Evolutionary conservation across 2,888 invertebrate genomes (phyloP).

Genomic region (Drosophila mettleri): DNA sequence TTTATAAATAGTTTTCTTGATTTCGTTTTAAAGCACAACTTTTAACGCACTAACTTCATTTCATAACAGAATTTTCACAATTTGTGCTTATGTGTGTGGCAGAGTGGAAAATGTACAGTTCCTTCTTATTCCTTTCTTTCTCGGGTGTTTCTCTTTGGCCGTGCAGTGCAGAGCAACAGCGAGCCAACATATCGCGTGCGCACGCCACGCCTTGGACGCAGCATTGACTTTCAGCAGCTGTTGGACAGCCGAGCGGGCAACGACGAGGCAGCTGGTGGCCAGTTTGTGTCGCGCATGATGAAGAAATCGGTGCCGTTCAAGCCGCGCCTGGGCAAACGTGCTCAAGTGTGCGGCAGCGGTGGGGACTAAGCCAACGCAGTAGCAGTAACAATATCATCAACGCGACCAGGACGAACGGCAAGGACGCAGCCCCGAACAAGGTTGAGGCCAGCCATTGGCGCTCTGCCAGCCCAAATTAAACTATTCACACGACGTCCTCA

Average conservation of each 20-base stretch:
- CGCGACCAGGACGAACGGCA: slow-evolving; percentile 28
- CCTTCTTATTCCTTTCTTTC: slow-evolving; percentile 27
- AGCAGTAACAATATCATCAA: slow-evolving; percentile 34
- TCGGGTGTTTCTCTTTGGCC: not conserved
- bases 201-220: slow-evolving; percentile 86
- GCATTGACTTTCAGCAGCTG: slow-evolving; percentile 82
- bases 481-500: slow-evolving; percentile 42
- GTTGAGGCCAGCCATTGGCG: slow-evolving; percentile 72
- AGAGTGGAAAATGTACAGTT: not conserved
- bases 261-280: slow-evolving; percentile 76
- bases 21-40: not conserved
- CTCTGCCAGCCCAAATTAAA: slow-evolving; percentile 52
- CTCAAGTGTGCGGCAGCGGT: slow-evolving; percentile 73
- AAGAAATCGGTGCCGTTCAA: slow-evolving; percentile 85
- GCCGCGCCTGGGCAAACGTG: slow-evolving; percentile 85
- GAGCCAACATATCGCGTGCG: slow-evolving; percentile 81
- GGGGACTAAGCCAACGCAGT: slow-evolving; percentile 69
- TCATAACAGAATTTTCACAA: not conserved
- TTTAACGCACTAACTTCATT: not conserved
- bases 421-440: slow-evolving; percentile 63
- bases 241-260: slow-evolving; percentile 41
- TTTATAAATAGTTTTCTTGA: not conserved
- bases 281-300: slow-evolving; percentile 86
- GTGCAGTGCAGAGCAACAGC: slow-evolving; percentile 76
- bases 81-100: not conserved